Evolutionary conservation across 2,113 vertebrate genomes (phyloP).

Genomic region (Nematolebias whitei): DNA sequence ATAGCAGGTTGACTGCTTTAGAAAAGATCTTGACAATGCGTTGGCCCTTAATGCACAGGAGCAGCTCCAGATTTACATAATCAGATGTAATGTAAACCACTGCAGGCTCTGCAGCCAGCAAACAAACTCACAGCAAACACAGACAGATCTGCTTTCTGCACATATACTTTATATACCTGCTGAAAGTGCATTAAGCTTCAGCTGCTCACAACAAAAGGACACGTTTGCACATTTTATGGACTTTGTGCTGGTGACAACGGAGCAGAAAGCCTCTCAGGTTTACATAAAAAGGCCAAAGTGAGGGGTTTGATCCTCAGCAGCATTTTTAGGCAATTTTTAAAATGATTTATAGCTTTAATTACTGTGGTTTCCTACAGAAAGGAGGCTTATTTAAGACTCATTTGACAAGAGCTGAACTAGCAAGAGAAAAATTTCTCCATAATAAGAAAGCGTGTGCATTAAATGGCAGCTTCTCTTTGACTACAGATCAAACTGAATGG

Average conservation of each 20-base stretch:
- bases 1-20: conserved; percentile 85
- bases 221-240: conserved; percentile 60
- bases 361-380: conserved; percentile 26
- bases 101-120: conserved; percentile 70
- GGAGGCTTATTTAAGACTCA: conserved; percentile 15
- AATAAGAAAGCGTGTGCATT: conserved; percentile 26
- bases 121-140: conserved; percentile 67
- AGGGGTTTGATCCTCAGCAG: conserved; percentile 12
- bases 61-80: conserved; percentile 80
- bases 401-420: conserved; percentile 35
- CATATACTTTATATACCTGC: conserved; percentile 71
- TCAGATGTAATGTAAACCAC: conserved; percentile 82
- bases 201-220: conserved; percentile 69
- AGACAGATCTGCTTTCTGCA: conserved; percentile 61
- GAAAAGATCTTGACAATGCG: conserved; percentile 83
- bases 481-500: conserved; percentile 49
- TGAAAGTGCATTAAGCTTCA: conserved; percentile 73
- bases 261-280: conserved; percentile 45
- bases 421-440: conserved; percentile 30
- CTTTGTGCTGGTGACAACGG: conserved; percentile 47
- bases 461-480: conserved; percentile 43
- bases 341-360: conserved; percentile 67
- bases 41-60: conserved; percentile 79
- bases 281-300: conserved; percentile 22
- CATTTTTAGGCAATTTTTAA: conserved; percentile 19